Percentiles rank a stretch among this genome's conserved stretches.
Conservation (phyloP, 2,888 invertebrate genomes). For the Lithophane socia region DNA sequence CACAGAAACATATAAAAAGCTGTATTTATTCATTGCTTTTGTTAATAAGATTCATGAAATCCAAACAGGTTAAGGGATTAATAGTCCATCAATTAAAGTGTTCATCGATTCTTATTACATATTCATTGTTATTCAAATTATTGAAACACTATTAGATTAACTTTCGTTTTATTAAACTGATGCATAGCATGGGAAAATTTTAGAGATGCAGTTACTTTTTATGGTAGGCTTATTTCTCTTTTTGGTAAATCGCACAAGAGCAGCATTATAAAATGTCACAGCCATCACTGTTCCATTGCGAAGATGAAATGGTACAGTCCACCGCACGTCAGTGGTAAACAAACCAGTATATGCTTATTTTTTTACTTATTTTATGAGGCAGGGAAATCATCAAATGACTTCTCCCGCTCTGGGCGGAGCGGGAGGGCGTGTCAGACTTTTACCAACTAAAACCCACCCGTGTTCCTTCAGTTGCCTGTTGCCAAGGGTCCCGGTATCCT, state of each 20-base stretch:
- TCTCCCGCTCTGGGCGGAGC: too few species aligned
- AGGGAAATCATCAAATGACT: too few species aligned
- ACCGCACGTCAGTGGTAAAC: too few species aligned
- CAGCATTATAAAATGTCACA: not conserved
- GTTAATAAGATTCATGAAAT: slow-evolving; percentile 77
- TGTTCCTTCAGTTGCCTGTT: too few species aligned
- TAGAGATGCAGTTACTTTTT: slow-evolving; percentile 42
- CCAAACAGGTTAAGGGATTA: slow-evolving; percentile 75
- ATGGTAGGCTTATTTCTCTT: not conserved
- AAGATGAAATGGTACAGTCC: not conserved
- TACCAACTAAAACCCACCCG: too few species aligned
- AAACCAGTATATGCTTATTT: too few species aligned
- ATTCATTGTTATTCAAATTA: slow-evolving; percentile 82
- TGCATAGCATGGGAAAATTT: slow-evolving; percentile 52
- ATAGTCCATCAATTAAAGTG: slow-evolving; percentile 74
- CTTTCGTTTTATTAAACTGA: slow-evolving; percentile 73
- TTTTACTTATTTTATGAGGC: too few species aligned
- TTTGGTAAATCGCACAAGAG: not conserved
- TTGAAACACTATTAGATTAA: slow-evolving; percentile 78
- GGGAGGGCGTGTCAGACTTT: too few species aligned
- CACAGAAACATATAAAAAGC: slow-evolving; percentile 1
- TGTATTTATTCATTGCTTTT: slow-evolving; percentile 12
- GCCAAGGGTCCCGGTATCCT: too few species aligned
- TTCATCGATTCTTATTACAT: slow-evolving; percentile 76
- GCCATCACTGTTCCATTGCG: not conserved